These are phyloP conservation scores for Pomatostomus ruficeps DNA, from an alignment of 2,113 vertebrate species.

Conservation along the genomic window DNA sequence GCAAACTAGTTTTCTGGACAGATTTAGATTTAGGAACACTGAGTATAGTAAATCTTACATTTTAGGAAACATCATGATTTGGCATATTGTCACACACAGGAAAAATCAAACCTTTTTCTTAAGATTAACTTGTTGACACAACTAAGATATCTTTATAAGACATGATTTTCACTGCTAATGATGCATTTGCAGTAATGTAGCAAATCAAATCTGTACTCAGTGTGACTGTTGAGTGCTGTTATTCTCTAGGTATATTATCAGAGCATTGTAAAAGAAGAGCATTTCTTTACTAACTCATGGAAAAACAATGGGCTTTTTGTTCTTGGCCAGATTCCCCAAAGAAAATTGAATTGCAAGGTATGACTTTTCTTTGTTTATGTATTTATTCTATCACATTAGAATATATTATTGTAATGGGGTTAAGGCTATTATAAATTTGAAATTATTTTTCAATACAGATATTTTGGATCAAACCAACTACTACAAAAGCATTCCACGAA, in stretches of 20 bases:
- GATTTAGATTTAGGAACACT: not conserved
- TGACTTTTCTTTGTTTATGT: not conserved
- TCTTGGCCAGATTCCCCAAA: not conserved
- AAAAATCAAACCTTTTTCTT: not conserved
- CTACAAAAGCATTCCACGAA: not conserved
- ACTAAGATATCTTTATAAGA: not conserved
- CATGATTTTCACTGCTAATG: not conserved
- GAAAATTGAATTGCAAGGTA: not conserved
- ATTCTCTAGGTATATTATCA: not conserved
- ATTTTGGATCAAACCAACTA: not conserved
- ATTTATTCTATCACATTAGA: not conserved
- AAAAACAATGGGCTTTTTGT: not conserved
- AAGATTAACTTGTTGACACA: not conserved
- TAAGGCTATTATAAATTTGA: not conserved
- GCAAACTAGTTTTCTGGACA: not conserved
- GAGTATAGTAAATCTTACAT: not conserved
- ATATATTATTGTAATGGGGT: not conserved
- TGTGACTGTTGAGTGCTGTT: not conserved
- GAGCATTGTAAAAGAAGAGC: not conserved
- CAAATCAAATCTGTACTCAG: not conserved
- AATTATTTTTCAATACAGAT: not conserved
- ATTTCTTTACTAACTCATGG: not conserved
- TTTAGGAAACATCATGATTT: slow-evolving; percentile 1
- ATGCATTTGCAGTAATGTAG: not conserved
- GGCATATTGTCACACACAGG: not conserved